phyloP scores from a whole-genome alignment of 2,797 vertebrate species.

The Lacerta agilis region DNA sequence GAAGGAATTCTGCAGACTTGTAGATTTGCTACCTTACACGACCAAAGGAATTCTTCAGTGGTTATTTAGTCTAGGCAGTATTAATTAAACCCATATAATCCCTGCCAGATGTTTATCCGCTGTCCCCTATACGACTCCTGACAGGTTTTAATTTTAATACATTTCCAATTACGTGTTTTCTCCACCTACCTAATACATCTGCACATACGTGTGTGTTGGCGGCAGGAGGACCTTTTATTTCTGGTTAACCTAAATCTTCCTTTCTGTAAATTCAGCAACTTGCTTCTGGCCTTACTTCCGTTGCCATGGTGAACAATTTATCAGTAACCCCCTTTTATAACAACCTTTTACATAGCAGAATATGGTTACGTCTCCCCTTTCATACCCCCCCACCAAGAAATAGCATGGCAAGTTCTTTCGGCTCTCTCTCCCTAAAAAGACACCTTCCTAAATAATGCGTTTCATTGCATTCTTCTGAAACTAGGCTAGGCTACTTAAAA shows the following conservation, averaged over 20 bases:
- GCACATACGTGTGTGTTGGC: background rate
- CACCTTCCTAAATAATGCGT: background rate
- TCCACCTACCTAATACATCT: slow-evolving; percentile 12
- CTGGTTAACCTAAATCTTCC: slow-evolving; percentile 23
- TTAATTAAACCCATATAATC: slow-evolving; percentile 39
- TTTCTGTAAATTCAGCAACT: slow-evolving; percentile 23
- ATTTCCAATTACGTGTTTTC: slow-evolving; percentile 16
- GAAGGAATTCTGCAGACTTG: background rate
- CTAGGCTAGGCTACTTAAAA: background rate
- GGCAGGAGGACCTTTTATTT: background rate
- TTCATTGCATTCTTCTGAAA: slow-evolving; percentile 4
- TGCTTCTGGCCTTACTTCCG: slow-evolving; percentile 4
- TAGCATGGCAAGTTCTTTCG: background rate
- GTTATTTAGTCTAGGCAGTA: slow-evolving; percentile 17
- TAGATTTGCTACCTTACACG: background rate
- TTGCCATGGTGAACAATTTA: slow-evolving; percentile 40
- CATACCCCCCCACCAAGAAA: background rate
- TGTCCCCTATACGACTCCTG: slow-evolving; percentile 8
- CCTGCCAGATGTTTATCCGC: slow-evolving; percentile 27
- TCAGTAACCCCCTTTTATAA: slow-evolving; percentile 5
- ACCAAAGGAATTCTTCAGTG: background rate
- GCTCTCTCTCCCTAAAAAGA: background rate
- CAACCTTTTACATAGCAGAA: slow-evolving; percentile 7
- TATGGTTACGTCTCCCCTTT: slow-evolving; percentile 13
- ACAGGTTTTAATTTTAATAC: slow-evolving; percentile 34